Evolutionary conservation across 1,140 invertebrate species (phyloP), one percentile per base, ranked within the genome.

Genomic region (Diachasma alloeum): DNA sequence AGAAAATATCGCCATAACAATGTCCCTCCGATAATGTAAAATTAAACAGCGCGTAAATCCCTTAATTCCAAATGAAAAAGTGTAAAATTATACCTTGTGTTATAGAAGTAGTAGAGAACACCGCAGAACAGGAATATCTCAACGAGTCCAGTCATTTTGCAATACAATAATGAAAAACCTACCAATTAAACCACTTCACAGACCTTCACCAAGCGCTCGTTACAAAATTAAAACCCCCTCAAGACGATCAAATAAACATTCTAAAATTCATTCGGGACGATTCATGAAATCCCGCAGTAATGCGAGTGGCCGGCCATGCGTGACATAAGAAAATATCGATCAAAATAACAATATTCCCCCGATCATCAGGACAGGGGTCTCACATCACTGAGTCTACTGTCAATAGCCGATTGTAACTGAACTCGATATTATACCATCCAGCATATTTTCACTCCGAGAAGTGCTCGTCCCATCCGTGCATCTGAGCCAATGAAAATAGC

Each of bases 121-220:
- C 87, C 87, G 76, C 85, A 88, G 74, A 89, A 88, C 77, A 89
- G 79, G 68, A 88, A 88, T 39, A 90, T 80, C 76, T 88, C 88
- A 71, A 90, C 81, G 63, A 89, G 81, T 66, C 87, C 87, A 77
- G 86, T 87, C 87, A 89, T 89, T 53, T 71, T 81, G 48, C 19
- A 79, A 79, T 83, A 83, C 81, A 71, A 89, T 89, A 88, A 85
- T 89, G 86, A 82, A 83, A 63, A 26, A 2, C 13, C 8, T 9
- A 13, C 2, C 24, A 13, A 26, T 19, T 24, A 31, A 63, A 63
- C 0, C 24, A 63, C 59, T 63, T 19, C 19, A 63, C 26, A 2
- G 1, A 53, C 6, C 9, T 15, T 53, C 17, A 13, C 39, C 39
- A 42, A 10, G 1, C 5, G 13, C n/a, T 17, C 1, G 17, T 2